Evolutionary conservation across 2,797 vertebrate species (phyloP).

Genomic region (Synaphobranchus kaupii): DNA sequence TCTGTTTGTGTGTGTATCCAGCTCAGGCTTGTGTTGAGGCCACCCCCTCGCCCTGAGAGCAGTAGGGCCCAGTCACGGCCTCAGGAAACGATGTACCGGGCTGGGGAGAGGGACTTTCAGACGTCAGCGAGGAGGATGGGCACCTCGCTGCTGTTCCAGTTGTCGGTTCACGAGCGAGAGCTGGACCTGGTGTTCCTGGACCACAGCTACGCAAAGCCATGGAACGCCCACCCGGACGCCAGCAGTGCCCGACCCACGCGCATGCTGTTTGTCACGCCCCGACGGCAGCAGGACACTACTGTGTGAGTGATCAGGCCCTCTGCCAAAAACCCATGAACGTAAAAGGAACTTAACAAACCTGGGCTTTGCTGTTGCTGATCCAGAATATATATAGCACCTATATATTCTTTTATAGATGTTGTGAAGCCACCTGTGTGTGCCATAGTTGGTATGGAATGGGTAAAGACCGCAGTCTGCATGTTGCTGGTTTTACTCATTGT

Average conservation of each 20-base stretch:
- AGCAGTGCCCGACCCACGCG: conserved; percentile 92
- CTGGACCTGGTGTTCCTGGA: conserved; percentile 93
- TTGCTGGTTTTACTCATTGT: neutral
- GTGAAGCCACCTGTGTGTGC: neutral
- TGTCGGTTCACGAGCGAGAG: conserved; percentile 90
- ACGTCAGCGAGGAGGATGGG: conserved; percentile 89
- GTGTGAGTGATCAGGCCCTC: conserved; percentile 69
- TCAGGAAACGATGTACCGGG: conserved; percentile 78
- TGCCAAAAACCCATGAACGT: neutral
- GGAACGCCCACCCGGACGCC: conserved; percentile 95
- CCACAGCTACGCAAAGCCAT: conserved; percentile 95
- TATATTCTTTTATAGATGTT: neutral
- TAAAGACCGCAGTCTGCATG: neutral
- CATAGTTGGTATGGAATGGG: neutral
- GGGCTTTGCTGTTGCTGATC: neutral
- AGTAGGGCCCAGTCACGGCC: conserved; percentile 52
- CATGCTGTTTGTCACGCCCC: conserved; percentile 87
- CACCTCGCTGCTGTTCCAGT: conserved; percentile 90
- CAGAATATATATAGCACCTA: neutral
- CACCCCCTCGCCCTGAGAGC: conserved; percentile 37
- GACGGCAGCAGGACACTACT: conserved; percentile 80
- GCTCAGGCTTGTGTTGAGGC: conserved; percentile 44
- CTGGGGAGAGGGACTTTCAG: conserved; percentile 86
- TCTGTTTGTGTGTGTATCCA: neutral
- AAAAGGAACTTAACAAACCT: neutral